These are phyloP conservation scores for Nycticebus coucang DNA, from an alignment of 2,113 vertebrate genomes.

Conservation along the genomic window DNA sequence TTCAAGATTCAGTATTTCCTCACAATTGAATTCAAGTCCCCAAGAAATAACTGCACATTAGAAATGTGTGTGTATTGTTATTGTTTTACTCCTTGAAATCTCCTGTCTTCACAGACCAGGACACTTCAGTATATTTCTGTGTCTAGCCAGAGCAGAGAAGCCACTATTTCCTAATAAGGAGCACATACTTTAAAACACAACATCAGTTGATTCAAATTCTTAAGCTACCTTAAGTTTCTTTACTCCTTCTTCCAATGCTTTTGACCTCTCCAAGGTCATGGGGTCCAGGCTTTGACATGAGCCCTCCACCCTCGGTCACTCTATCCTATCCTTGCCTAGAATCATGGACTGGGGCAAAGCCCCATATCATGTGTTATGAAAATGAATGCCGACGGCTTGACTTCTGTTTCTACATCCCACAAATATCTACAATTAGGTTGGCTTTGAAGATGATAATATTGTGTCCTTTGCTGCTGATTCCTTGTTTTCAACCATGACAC, in stretches of 20 bases:
- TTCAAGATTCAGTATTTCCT: not conserved
- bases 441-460: not conserved
- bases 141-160: not conserved
- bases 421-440: not conserved
- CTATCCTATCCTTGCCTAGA: fast-evolving
- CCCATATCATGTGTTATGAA: not conserved
- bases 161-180: not conserved
- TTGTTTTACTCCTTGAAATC: not conserved
- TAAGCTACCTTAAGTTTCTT: not conserved
- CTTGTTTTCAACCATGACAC: not conserved
- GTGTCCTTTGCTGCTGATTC: not conserved
- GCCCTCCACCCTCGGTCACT: not conserved
- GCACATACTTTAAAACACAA: not conserved
- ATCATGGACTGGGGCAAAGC: not conserved
- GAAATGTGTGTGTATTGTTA: not conserved
- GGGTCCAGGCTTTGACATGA: not conserved
- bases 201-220: not conserved
- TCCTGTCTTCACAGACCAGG: not conserved
- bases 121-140: not conserved
- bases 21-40: not conserved
- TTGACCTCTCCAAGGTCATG: not conserved
- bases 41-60: not conserved
- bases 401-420: not conserved
- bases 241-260: not conserved
- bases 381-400: not conserved